Conservation (phyloP, 2,113 vertebrate genomes). For the Syngnathus scovelli region DNA sequence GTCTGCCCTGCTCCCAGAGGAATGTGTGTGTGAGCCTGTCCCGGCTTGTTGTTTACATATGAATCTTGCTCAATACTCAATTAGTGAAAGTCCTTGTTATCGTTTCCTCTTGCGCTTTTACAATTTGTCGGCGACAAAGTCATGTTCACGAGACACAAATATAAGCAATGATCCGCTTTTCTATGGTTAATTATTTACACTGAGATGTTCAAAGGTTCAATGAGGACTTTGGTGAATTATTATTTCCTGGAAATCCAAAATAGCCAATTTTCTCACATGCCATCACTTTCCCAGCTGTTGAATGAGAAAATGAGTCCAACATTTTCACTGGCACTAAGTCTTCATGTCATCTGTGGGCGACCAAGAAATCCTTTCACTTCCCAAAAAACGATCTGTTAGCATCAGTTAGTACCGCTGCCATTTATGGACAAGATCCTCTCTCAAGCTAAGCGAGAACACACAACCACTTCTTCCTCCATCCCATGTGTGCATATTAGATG, state of each 20-base stretch:
- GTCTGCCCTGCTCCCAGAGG: slow-evolving; percentile 1
- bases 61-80: slow-evolving; percentile 26
- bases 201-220: not conserved
- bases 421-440: slow-evolving; percentile 10
- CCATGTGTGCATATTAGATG: not conserved
- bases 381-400: slow-evolving; percentile 24
- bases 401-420: slow-evolving; percentile 13
- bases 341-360: not conserved
- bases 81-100: not conserved
- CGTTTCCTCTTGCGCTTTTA: not conserved
- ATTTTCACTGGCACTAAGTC: too few species aligned
- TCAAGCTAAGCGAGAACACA: not conserved
- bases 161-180: not conserved
- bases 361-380: slow-evolving; percentile 7
- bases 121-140: not conserved
- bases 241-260: not conserved
- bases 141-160: not conserved
- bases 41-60: slow-evolving; percentile 30
- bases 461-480: not conserved
- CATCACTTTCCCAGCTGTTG: not conserved
- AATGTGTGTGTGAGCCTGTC: slow-evolving; percentile 9
- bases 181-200: not conserved
- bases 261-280: not conserved
- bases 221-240: not conserved
- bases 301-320: not conserved